Evolutionary conservation across 2,797 vertebrate species (phyloP), one percentile per base, ranked within the genome.

Genomic region (Melanotaenia boesemani): DNA sequence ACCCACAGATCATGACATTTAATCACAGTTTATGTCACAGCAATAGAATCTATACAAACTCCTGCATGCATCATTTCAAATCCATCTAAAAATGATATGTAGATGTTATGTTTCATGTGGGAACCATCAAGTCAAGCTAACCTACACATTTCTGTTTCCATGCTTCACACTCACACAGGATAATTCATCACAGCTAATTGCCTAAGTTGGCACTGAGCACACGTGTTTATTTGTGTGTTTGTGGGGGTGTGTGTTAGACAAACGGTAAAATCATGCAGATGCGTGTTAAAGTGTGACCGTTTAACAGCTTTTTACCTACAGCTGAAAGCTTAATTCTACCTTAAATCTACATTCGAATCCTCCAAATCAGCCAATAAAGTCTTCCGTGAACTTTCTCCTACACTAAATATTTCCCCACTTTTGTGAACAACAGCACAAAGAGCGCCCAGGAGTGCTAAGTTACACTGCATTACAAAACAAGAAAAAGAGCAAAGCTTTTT

Each of bases 141-240:
- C 39, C 71, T 73, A 64, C 68, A 72, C 63, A 65, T 80, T 59
- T 77, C 52, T 63, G 36, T 76, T 7, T 11, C 67, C 68, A 16
- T n/a, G 77, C 69, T 64, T 81, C 74, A 67, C 72, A 60, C 69
- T 69, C 39, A 13, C n/a, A 65, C 63, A 77, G 67, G 58, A 60
- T 79, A 67, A 79, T 87, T 81, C 79, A 86, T 87, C 89, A 79
- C 59, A 30, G 50, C 72, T 90, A 88, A 90, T 86, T 89, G 68
- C 84, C 83, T 71, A 82, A 86, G 77, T 83, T 66, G 70, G 63
- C 78, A 62, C 71, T 69, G 72, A 84, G 80, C 32, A 26, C 70
- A 75, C 70, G 57, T 79, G 77, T 86, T 86, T 81, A 82, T 72
- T 74, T 22, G 62, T 64, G 65, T 78, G 44, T n/a, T 5, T 9